A percentile compares a stretch with the other conserved stretches of the same genome.
phyloP scores from a whole-genome alignment of 2,797 vertebrate species.

The Lycodopsis pacificus region DNA sequence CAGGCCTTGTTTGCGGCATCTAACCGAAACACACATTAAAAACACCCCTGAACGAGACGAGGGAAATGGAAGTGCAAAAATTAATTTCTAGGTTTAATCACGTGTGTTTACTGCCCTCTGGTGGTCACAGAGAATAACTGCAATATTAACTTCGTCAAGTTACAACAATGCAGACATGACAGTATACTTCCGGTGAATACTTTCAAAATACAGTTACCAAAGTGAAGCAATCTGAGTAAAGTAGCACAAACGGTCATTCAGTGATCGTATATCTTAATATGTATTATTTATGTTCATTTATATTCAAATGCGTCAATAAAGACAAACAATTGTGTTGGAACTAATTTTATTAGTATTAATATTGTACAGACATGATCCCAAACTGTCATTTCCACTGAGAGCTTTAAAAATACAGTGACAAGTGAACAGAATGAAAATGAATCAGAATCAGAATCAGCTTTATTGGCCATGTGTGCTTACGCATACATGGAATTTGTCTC shows the following conservation, averaged over 20 bases:
- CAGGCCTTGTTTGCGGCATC: too few relatives aligned
- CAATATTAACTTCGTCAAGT: neutral
- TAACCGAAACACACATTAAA: too few relatives aligned
- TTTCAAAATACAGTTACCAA: conserved; percentile 13
- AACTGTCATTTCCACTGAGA: neutral
- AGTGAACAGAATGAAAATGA: too few relatives aligned
- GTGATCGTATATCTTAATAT: neutral
- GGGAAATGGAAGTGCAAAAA: too few relatives aligned
- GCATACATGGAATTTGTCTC: too few relatives aligned
- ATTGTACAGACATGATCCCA: too few relatives aligned
- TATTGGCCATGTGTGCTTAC: too few relatives aligned
- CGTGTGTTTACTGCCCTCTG: neutral
- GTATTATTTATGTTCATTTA: neutral
- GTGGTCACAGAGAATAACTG: neutral
- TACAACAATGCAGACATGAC: neutral
- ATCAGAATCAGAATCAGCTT: too few relatives aligned
- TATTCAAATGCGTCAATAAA: too few relatives aligned
- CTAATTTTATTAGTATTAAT: neutral
- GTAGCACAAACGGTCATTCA: too few relatives aligned
- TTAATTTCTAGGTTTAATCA: neutral
- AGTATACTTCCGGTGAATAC: neutral
- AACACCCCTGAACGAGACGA: too few relatives aligned
- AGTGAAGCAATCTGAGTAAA: neutral
- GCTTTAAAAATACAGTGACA: neutral
- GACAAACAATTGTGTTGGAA: neutral